Conservation (phyloP, 35 echinoderm and acorn worm genomes). For the Ophiothrix spiculata region DNA sequence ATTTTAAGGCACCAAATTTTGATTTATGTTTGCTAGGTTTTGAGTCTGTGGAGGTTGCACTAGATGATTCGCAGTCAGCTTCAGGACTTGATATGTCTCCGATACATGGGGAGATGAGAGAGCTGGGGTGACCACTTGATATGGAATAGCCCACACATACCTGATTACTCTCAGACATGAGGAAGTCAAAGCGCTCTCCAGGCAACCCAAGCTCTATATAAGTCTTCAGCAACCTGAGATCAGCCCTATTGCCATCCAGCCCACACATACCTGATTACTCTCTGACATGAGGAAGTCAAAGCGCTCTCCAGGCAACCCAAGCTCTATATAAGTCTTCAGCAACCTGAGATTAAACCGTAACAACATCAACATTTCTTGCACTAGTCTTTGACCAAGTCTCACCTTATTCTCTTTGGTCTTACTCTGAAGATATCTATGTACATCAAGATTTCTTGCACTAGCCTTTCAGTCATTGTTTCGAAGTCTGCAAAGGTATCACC, state of each 20-base stretch:
- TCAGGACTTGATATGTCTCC: background rate
- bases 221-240: conserved; percentile 80
- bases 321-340: conserved; percentile 89
- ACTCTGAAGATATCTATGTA: conserved; percentile 67
- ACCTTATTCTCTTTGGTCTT: conserved; percentile 89
- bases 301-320: conserved; percentile 81
- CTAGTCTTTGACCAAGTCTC: too few relatives aligned
- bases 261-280: conserved; percentile 96
- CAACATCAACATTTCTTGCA: too few relatives aligned
- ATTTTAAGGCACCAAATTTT: conserved; percentile 2
- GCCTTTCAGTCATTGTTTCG: conserved; percentile 92
- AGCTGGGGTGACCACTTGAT: background rate
- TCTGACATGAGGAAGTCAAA: conserved; percentile 99
- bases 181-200: conserved; percentile 86
- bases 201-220: conserved; percentile 95
- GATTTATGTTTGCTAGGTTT: conserved; percentile 17
- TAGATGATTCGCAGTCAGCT: background rate
- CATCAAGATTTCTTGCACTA: conserved; percentile 78
- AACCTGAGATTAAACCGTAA: too few relatives aligned
- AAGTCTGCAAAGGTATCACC: conserved; percentile 97
- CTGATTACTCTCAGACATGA: conserved; percentile 99
- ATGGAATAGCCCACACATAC: too few relatives aligned
- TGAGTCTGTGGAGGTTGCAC: background rate
- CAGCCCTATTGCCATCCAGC: conserved; percentile 90
- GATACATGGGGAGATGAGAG: background rate